These are phyloP conservation scores for Habropoda laboriosa DNA, from an alignment of 1,140 invertebrate species.

Conservation along the genomic window DNA sequence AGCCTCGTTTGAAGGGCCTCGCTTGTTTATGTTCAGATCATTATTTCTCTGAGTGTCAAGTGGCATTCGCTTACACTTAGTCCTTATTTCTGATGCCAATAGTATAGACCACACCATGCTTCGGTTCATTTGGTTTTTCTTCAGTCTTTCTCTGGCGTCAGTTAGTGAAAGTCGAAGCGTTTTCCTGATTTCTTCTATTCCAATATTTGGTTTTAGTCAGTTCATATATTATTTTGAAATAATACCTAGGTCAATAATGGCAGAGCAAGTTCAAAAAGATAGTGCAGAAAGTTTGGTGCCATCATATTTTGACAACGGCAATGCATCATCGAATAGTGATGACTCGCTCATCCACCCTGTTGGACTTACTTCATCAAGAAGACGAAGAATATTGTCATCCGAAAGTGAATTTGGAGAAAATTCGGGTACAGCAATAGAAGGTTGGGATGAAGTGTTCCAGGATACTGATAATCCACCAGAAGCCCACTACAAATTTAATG, in stretches of 20 bases:
- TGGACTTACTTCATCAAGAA: neutral
- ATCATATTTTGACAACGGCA: neutral
- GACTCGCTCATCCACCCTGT: neutral
- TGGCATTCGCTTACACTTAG: too few species aligned
- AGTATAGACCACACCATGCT: too few species aligned
- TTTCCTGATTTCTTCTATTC: conserved; percentile 7
- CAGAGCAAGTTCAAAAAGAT: too few species aligned
- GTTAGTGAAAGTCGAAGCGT: neutral
- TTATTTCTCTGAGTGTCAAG: neutral
- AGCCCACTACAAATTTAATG: neutral
- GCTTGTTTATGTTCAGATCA: too few species aligned
- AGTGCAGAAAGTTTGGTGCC: neutral
- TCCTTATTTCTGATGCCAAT: too few species aligned
- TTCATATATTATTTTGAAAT: neutral
- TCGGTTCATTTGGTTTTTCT: too few species aligned
- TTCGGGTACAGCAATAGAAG: too few species aligned
- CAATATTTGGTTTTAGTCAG: conserved; percentile 1
- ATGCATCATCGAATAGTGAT: neutral
- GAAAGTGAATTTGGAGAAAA: neutral
- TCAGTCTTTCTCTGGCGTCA: neutral
- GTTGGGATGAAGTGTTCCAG: conserved; percentile 1
- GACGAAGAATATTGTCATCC: neutral
- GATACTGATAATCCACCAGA: neutral
- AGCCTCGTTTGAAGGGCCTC: too few species aligned
- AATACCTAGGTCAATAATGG: neutral